phyloP scores from a whole-genome alignment of 2,113 vertebrate genomes.

The Megaleporinus macrocephalus region DNA sequence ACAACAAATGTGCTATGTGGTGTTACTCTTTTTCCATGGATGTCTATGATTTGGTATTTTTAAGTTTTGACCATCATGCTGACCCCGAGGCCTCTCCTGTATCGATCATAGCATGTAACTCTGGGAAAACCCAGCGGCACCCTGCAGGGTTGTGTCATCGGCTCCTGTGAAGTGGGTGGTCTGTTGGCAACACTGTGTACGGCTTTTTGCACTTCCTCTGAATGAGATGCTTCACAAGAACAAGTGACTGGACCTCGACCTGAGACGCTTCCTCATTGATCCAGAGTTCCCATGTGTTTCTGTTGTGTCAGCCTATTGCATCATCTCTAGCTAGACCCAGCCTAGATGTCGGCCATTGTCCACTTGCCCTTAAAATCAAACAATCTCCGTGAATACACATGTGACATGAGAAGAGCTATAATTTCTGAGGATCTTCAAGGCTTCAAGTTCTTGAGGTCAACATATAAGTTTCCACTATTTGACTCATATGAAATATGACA shows the following conservation, averaged over 20 bases:
- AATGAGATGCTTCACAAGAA: not conserved
- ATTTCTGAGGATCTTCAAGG: too few relatives aligned
- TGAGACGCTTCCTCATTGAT: not conserved
- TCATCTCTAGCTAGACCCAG: too few relatives aligned
- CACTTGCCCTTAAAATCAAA: too few relatives aligned
- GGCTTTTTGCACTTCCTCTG: not conserved
- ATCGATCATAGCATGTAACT: not conserved
- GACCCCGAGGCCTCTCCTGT: not conserved
- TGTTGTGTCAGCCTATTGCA: not conserved
- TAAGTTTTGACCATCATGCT: not conserved
- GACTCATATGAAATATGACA: too few relatives aligned
- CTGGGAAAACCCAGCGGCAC: conserved; percentile 28
- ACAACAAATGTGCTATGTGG: not conserved
- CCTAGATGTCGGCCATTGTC: too few relatives aligned
- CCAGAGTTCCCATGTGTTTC: not conserved
- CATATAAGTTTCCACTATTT: too few relatives aligned
- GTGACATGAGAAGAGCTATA: too few relatives aligned
- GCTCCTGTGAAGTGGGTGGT: not conserved
- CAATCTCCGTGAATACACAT: too few relatives aligned
- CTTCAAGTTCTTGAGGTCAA: too few relatives aligned
- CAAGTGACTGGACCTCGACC: not conserved
- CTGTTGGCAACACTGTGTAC: not conserved
- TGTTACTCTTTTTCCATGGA: not conserved
- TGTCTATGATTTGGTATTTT: too few relatives aligned
- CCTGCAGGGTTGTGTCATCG: conserved; percentile 24